Evolutionary conservation across 30 jellyfish, hydroid and myxozoan genomes (phyloP), one percentile per base, ranked within the genome.

Genomic region (Cassiopea xamachana): DNA sequence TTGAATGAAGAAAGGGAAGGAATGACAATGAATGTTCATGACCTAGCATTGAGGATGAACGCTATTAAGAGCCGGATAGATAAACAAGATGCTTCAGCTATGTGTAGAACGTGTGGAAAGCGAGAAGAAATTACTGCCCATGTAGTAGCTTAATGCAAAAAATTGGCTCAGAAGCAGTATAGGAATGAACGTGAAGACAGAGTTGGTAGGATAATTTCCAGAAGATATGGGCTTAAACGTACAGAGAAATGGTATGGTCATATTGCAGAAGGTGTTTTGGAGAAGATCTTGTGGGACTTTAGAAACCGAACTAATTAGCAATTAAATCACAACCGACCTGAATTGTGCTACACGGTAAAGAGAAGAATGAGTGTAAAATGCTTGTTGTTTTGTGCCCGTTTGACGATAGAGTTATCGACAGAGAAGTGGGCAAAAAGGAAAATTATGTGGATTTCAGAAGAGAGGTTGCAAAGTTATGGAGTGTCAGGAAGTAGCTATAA

Each of bases 261-360:
- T 45, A 75, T 75, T 49, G 16, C 83, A 75, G 83, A 8, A 75
- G 47, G 73, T 75, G 83, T 75, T 75, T 18, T 75, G 69, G 83
- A 46, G 64, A 75, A 43, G 12, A 18, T 75, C 83, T 43, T 75
- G 47, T 75, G 83, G 27, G 83, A 75, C 83, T 75, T 8, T 5
- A 75, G 83, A 75, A 75, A 9, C 19, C 83, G 19, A 75, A 75
- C 83, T 4, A 69, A 75, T 75, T 69, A 49, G 83, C 39, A 27
- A 27, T 27, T 27, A 27, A 27, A 27, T 27, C 39, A 27, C 39
- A 27, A 27, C 39, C 39, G 39, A 27, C 39, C 39, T 27, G 39
- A 27, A 27, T 27, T 27, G 39, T 27, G 39, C 39, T 27, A 27
- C 39, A 27, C 39, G 39, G 39, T 27, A 27, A 27, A 27, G 39